phyloP scores from a whole-genome alignment of 2,888 invertebrate species.

The Leucoma salicis region DNA sequence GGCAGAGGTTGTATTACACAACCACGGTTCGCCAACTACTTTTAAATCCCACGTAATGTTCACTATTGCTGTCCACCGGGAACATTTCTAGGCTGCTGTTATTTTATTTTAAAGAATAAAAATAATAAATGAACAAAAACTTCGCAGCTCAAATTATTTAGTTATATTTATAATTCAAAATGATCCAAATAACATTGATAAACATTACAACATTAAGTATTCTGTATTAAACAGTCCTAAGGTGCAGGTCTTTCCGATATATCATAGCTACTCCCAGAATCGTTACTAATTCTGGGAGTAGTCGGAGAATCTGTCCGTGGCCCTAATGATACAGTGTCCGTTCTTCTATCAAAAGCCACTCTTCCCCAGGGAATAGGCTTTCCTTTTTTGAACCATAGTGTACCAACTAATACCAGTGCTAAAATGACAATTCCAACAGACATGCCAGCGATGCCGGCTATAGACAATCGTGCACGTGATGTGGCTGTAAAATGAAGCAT shows the following conservation, averaged over 20 bases:
- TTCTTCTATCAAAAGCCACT: background rate
- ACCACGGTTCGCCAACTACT: too few species aligned
- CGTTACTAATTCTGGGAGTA: slow-evolving; percentile 2
- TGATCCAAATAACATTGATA: too few species aligned
- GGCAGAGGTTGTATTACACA: too few species aligned
- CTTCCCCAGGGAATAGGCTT: slow-evolving; percentile 16
- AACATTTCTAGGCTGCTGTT: too few species aligned
- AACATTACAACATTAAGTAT: background rate
- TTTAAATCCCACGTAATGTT: too few species aligned
- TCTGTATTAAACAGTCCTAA: background rate
- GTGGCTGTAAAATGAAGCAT: too few species aligned
- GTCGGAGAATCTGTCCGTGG: background rate
- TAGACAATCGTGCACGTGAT: background rate
- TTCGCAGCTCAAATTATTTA: too few species aligned
- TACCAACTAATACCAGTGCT: slow-evolving; percentile 38
- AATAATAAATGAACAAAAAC: too few species aligned
- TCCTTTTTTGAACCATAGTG: slow-evolving; percentile 44
- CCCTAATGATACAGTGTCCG: background rate
- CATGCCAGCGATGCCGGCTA: slow-evolving; percentile 56
- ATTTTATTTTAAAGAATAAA: too few species aligned
- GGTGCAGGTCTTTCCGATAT: background rate
- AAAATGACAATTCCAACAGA: slow-evolving; percentile 41
- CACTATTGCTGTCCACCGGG: too few species aligned
- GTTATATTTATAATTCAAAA: too few species aligned
- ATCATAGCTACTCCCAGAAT: background rate